Percentiles rank a stretch among this genome's conserved stretches.
Conservation (phyloP, 2,797 vertebrate species). For the Phrynocephalus guinanensis region DNA sequence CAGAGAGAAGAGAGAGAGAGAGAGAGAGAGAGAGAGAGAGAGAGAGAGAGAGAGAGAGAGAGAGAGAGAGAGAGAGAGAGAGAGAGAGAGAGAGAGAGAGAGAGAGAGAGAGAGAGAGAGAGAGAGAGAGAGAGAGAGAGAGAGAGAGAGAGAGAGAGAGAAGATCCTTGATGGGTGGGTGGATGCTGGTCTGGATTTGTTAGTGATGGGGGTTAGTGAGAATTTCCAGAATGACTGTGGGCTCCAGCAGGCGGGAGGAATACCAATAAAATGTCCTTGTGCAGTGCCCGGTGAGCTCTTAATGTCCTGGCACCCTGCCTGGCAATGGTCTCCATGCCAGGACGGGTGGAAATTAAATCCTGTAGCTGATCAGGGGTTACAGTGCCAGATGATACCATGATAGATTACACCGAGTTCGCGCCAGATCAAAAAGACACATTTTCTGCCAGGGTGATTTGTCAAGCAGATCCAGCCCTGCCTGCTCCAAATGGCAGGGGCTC, state of each 20-base stretch:
- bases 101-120: background rate
- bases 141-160: no score
- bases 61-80: no score
- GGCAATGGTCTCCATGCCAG: background rate
- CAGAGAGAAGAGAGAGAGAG: no score
- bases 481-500: background rate
- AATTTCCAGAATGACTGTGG: slow-evolving; percentile 8
- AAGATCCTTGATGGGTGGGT: background rate
- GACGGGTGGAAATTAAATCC: slow-evolving; percentile 10
- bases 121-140: background rate
- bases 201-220: background rate
- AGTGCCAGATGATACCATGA: background rate
- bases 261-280: slow-evolving; percentile 17
- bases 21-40: no score
- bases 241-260: background rate
- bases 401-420: background rate
- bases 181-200: background rate
- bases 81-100: background rate
- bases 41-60: no score
- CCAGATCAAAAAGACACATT: background rate
- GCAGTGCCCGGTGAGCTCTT: slow-evolving; percentile 14
- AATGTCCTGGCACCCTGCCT: slow-evolving; percentile 2
- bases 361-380: background rate
- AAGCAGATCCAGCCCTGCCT: background rate
- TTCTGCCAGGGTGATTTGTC: background rate